Base-by-base conservation (phyloP, 2,797 vertebrate genomes). In the Smutsia temminckii region DNA sequence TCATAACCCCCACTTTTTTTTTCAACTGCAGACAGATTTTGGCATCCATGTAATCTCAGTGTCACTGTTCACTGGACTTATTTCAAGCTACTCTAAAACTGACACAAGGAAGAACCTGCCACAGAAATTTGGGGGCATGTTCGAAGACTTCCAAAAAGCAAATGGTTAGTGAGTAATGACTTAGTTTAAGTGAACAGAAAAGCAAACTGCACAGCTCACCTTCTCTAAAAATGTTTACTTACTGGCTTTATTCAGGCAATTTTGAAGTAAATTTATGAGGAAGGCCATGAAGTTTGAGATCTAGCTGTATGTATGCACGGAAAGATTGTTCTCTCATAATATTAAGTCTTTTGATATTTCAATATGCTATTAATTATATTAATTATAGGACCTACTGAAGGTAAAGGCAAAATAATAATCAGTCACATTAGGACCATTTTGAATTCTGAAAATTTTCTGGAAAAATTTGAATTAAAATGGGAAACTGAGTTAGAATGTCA, bases 391-490 rank as follows among this genome's bases (percentile, higher is more conserved):
- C 5, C 72, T 63, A 85, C 0, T 49, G n/a, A 94, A 93, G 63
- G 46, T 32, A 85, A 84, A 96, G 13, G 61, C 34, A 53, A 80
- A 92, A 81, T 86, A 88, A 87, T 34, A 96, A 53, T 25, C 20
- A 85, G 42, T 89, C 55, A 91, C 61, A 37, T 57, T 51, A 94
- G 37, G 40, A 34, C 12, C 57, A 85, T 64, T 94, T 42, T 87
- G 27, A 88, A 88, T 92, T 92, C 64, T 88, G 72, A 93, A 72
- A 78, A 46, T 42, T 61, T 59, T 79, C 53, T 42, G 25, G 12
- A 89, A 79, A 37, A 87, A 95, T 77, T 32, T 92, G 34, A 90
- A 92, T 94, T 80, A 89, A 81, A 95, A 81, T 88, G 69, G 90
- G 32, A 6, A 63, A 37, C 5, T 72, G 9, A 6, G 29, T 49